Conservation (phyloP, 2,113 vertebrate genomes). For the Bufo bufo region DNA sequence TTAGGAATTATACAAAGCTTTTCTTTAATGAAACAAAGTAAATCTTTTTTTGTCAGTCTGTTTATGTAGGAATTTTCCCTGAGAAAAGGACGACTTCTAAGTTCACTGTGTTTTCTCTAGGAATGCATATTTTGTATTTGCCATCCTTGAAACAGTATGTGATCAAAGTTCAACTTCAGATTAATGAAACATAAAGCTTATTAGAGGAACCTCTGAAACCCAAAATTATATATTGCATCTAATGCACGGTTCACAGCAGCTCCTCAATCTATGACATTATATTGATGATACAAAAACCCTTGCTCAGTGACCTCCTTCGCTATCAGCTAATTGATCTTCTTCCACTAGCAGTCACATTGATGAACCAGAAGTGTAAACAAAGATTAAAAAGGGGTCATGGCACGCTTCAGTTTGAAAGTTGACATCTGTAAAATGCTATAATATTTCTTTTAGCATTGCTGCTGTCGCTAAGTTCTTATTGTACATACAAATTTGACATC, state of each 20-base stretch:
- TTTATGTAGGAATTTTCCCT: neutral
- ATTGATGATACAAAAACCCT: conserved; percentile 57
- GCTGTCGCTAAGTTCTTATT: neutral
- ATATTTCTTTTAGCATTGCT: conserved; percentile 10
- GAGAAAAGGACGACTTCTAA: neutral
- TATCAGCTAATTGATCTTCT: conserved; percentile 58
- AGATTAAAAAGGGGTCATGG: conserved; percentile 49
- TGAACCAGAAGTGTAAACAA: conserved; percentile 54
- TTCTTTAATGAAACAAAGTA: conserved; percentile 23
- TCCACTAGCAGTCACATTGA: conserved; percentile 49
- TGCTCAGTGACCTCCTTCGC: conserved; percentile 53
- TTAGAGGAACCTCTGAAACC: conserved; percentile 39
- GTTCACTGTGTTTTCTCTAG: conserved; percentile 8
- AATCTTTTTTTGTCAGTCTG: conserved; percentile 7
- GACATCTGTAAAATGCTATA: conserved; percentile 40
- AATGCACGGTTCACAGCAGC: conserved; percentile 41
- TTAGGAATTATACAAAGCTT: neutral
- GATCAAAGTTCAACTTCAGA: conserved; percentile 43
- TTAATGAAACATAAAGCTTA: conserved; percentile 54
- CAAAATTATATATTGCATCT: conserved; percentile 46
- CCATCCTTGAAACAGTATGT: conserved; percentile 6
- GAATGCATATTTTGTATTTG: conserved; percentile 11
- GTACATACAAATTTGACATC: neutral
- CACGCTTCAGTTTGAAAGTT: conserved; percentile 30
- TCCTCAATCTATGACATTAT: conserved; percentile 44